Conservation (phyloP, 2,113 vertebrate genomes). For the Bubo blakistoni region DNA sequence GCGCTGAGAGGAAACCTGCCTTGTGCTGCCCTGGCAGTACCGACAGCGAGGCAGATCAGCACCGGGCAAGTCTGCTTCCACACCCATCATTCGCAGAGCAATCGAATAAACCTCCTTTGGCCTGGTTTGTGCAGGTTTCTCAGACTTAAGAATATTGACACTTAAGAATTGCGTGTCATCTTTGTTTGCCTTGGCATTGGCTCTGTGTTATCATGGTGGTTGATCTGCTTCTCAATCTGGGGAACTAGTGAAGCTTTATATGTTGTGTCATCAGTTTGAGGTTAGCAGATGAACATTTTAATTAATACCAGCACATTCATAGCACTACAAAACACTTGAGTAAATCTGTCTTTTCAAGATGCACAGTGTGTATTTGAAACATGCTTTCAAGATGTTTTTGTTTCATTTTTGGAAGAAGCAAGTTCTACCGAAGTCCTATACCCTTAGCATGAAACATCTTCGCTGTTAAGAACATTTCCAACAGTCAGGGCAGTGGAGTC, state of each 20-base stretch:
- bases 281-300: not conserved
- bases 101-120: not conserved
- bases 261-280: not conserved
- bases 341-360: not conserved
- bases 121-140: not conserved
- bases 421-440: not conserved
- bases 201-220: not conserved
- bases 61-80: fast-evolving
- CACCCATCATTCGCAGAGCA: fast-evolving
- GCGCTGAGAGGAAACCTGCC: fast-evolving
- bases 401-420: not conserved
- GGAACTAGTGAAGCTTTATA: not conserved
- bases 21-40: not conserved
- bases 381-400: not conserved
- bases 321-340: not conserved
- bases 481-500: not conserved
- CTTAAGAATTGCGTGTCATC: fast-evolving
- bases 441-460: not conserved
- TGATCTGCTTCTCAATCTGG: not conserved
- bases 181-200: not conserved
- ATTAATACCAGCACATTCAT: not conserved
- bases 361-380: not conserved
- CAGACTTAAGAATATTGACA: not conserved
- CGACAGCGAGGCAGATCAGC: fast-evolving
- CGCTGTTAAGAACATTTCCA: not conserved